These are phyloP conservation scores for Sakesphorus luctuosus DNA, from an alignment of 2,113 vertebrate species.

Conservation along the genomic window DNA sequence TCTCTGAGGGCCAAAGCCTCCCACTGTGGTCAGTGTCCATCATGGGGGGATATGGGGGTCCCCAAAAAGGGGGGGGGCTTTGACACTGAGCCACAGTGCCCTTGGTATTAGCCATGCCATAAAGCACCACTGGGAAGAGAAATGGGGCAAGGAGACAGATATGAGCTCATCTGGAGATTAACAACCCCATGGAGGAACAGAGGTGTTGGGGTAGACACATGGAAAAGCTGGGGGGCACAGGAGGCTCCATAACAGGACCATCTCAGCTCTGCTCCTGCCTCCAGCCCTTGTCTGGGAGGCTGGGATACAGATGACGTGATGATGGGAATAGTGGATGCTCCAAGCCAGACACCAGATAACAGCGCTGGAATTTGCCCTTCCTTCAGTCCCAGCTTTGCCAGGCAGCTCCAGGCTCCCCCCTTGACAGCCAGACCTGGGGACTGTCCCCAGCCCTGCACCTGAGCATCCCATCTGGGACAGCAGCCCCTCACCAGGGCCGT, in stretches of 20 bases:
- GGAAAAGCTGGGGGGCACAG: background rate
- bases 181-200: background rate
- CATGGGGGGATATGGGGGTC: background rate
- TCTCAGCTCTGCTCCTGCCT: background rate
- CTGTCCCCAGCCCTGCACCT: background rate
- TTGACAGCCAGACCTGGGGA: background rate
- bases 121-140: background rate
- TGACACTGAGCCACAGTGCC: background rate
- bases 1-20: background rate
- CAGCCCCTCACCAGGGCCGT: background rate
- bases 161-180: background rate
- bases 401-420: background rate
- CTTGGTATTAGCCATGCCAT: background rate
- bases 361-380: background rate
- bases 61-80: background rate
- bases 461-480: background rate
- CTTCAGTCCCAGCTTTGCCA: background rate
- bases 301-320: background rate
- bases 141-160: background rate
- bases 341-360: background rate
- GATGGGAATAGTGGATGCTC: background rate
- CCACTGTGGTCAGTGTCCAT: background rate
- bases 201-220: background rate
- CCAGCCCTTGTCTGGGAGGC: background rate
- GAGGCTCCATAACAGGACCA: accelerated